A percentile compares a stretch with the other conserved stretches of the same genome.
Conservation (phyloP, 2,888 invertebrate species). For the Aphelenchoides bicaudatus region DNA sequence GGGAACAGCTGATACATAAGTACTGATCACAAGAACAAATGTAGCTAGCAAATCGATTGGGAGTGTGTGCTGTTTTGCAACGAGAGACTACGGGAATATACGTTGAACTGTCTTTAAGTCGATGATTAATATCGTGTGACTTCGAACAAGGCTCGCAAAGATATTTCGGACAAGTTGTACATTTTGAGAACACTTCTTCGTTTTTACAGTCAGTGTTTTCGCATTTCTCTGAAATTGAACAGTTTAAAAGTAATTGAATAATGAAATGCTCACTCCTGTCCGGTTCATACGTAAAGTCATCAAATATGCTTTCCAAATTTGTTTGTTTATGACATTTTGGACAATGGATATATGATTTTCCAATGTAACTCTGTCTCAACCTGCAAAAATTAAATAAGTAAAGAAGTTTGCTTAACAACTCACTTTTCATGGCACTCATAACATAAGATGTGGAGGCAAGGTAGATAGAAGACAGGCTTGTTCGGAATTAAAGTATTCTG, state of each 20-base stretch:
- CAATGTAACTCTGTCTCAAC: not conserved
- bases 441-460: slow-evolving; percentile 14
- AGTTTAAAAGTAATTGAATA: slow-evolving; percentile 13
- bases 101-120: not conserved
- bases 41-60: not conserved
- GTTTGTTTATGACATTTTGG: not conserved
- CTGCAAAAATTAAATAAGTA: not conserved
- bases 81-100: slow-evolving; percentile 5
- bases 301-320: slow-evolving; percentile 3
- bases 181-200: slow-evolving; percentile 2
- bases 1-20: not conserved
- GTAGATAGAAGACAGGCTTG: slow-evolving; percentile 12
- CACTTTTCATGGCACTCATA: slow-evolving; percentile 1
- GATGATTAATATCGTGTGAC: not conserved
- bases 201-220: not conserved
- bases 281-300: slow-evolving; percentile 16
- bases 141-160: slow-evolving; percentile 2
- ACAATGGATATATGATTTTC: not conserved
- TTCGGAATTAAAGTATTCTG: not conserved
- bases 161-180: not conserved
- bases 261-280: slow-evolving; percentile 19
- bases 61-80: not conserved
- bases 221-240: too few species aligned
- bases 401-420: not conserved
- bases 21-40: slow-evolving; percentile 9